Evolutionary conservation across 1,140 invertebrate genomes (phyloP).

Genomic region (Zaprionus lachaisei): DNA sequence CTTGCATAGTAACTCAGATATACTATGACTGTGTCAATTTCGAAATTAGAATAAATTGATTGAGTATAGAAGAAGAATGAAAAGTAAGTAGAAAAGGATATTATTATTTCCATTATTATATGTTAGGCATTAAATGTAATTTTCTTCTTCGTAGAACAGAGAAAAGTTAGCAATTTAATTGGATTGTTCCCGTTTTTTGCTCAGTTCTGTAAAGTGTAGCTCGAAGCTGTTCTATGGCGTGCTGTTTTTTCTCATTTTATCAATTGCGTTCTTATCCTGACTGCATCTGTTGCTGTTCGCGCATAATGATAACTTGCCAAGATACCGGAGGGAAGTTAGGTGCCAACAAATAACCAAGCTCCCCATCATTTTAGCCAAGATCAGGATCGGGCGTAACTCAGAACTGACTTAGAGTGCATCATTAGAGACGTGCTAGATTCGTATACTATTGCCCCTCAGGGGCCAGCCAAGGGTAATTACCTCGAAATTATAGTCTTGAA

Average conservation of each 20-base stretch:
- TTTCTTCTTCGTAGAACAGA: slow-evolving; percentile 14
- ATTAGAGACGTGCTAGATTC: slow-evolving; percentile 81
- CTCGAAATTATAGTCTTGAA: slow-evolving; percentile 72
- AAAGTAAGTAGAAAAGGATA: slow-evolving; percentile 1
- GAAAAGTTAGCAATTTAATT: slow-evolving; percentile 22
- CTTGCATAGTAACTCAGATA: no score
- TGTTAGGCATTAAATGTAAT: slow-evolving; percentile 54
- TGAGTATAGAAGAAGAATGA: no score
- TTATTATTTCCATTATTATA: slow-evolving; percentile 53
- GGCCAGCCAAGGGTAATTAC: slow-evolving; percentile 58
- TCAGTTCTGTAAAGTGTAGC: slow-evolving; percentile 12
- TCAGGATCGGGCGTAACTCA: slow-evolving; percentile 41
- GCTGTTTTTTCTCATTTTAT: slow-evolving; percentile 38
- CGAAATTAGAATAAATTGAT: no score
- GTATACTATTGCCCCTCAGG: slow-evolving; percentile 38
- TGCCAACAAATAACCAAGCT: slow-evolving; percentile 79
- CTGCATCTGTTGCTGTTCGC: slow-evolving; percentile 31
- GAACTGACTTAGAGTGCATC: slow-evolving; percentile 74
- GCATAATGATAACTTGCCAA: slow-evolving; percentile 68
- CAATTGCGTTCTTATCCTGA: slow-evolving; percentile 57
- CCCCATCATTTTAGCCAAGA: slow-evolving; percentile 43
- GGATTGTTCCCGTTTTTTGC: slow-evolving; percentile 42
- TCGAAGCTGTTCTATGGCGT: slow-evolving; percentile 1
- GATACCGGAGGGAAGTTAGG: slow-evolving; percentile 74
- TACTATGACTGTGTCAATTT: no score